Evolutionary conservation across 2,113 vertebrate species (phyloP).

Genomic region (Hypomesus transpacificus): DNA sequence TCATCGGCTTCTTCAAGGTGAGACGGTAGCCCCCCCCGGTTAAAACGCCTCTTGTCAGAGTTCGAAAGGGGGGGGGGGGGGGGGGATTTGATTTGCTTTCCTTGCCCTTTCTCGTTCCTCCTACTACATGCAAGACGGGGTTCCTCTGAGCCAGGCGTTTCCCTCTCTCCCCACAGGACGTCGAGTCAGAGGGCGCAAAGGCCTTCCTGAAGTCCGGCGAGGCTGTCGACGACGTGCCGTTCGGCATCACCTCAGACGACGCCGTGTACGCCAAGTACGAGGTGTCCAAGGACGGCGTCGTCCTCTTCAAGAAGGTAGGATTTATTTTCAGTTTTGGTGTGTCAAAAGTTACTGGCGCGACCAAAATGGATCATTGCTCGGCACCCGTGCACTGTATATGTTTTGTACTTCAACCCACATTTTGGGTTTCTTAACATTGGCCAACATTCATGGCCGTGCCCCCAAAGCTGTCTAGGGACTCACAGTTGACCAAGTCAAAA

Average conservation of each 20-base stretch:
- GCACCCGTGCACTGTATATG: no score
- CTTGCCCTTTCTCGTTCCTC: no score
- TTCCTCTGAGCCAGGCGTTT: not conserved
- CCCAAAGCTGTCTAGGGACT: no score
- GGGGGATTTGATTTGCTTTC: not conserved
- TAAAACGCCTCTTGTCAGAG: no score
- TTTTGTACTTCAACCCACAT: no score
- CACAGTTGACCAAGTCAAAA: no score
- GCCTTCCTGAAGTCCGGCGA: slow-evolving; percentile 85
- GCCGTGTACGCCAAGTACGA: slow-evolving; percentile 84
- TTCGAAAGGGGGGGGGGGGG: not conserved
- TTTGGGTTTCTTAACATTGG: no score
- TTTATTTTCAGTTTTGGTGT: no score
- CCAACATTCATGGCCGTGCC: no score
- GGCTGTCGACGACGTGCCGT: slow-evolving; percentile 87
- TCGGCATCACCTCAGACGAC: slow-evolving; percentile 78
- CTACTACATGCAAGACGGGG: no score
- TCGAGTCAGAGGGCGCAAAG: slow-evolving; percentile 76
- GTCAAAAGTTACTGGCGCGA: no score
- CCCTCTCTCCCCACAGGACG: slow-evolving; percentile 69
- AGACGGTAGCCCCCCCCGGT: not conserved
- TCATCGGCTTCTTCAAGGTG: slow-evolving; percentile 98
- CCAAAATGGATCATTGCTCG: no score
- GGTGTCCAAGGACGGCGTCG: slow-evolving; percentile 77
- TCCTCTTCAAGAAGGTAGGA: slow-evolving; percentile 94